Percentiles rank a stretch among this genome's conserved stretches.
phyloP scores from a whole-genome alignment of 2,888 invertebrate genomes.

The Hirudinaria manillensis region DNA sequence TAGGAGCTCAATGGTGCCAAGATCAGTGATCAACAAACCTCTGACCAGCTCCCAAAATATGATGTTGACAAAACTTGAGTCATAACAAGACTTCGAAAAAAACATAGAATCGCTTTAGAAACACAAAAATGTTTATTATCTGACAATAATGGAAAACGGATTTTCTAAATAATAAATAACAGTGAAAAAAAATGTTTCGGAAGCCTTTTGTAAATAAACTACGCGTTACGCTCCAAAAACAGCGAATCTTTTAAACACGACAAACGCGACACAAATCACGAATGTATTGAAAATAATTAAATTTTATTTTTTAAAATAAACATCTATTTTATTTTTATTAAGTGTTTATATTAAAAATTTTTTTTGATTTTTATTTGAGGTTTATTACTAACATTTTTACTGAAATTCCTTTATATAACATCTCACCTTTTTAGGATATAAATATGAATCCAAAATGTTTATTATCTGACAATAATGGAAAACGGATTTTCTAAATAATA shows the following conservation, averaged over 20 bases:
- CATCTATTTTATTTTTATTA: no score
- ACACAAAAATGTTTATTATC: background rate
- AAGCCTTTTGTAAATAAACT: conserved; percentile 13
- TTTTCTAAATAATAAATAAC: no score
- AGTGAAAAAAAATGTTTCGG: background rate
- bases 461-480: background rate
- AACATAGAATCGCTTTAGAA: background rate
- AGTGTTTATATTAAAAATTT: no score
- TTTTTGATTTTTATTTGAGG: no score
- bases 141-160: conserved; percentile 5
- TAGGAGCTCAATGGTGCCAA: no score
- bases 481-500: background rate
- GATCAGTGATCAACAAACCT: no score
- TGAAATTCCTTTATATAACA: background rate
- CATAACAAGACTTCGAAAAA: conserved; percentile 12
- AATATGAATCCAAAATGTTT: background rate
- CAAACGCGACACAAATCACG: no score
- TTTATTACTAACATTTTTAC: no score
- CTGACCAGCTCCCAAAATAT: conserved; percentile 2
- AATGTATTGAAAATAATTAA: no score
- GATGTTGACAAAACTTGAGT: conserved; percentile 28
- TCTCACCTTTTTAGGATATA: background rate
- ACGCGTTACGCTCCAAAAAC: conserved; percentile 3
- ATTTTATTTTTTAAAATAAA: no score
- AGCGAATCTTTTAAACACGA: no score